phyloP scores from a whole-genome alignment of 2,113 vertebrate genomes.

The Silurus asotus region DNA sequence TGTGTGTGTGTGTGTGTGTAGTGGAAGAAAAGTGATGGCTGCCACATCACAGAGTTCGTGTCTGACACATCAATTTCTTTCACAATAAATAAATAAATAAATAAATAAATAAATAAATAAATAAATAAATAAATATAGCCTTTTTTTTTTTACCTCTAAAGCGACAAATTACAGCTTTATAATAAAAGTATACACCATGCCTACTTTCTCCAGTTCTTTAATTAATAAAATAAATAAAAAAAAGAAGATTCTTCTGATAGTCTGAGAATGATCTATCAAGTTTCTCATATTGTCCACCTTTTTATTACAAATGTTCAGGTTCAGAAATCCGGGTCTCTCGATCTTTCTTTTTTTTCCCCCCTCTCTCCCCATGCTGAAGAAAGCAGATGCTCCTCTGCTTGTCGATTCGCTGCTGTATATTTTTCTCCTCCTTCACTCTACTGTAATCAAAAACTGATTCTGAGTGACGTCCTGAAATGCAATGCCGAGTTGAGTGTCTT shows the following conservation, averaged over 20 bases:
- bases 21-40: background rate
- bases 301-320: slow-evolving; percentile 54
- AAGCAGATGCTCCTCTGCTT: slow-evolving; percentile 42
- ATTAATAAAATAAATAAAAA: background rate
- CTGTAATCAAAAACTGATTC: slow-evolving; percentile 54
- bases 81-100: background rate
- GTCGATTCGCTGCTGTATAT: slow-evolving; percentile 30
- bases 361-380: slow-evolving; percentile 55
- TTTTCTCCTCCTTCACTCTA: slow-evolving; percentile 37
- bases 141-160: too few relatives aligned
- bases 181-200: background rate
- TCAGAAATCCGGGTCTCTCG: slow-evolving; percentile 46
- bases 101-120: too few relatives aligned
- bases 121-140: too few relatives aligned
- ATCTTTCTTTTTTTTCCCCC: slow-evolving; percentile 35
- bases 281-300: slow-evolving; percentile 38
- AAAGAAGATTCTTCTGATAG: slow-evolving; percentile 41
- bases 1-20: background rate
- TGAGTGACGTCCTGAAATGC: slow-evolving; percentile 18
- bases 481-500: background rate
- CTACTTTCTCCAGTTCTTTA: background rate
- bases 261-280: slow-evolving; percentile 41
- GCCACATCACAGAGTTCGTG: background rate
- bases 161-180: background rate
- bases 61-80: background rate